Conservation (phyloP, 2,797 vertebrate species). For the Acropternis orthonyx region DNA sequence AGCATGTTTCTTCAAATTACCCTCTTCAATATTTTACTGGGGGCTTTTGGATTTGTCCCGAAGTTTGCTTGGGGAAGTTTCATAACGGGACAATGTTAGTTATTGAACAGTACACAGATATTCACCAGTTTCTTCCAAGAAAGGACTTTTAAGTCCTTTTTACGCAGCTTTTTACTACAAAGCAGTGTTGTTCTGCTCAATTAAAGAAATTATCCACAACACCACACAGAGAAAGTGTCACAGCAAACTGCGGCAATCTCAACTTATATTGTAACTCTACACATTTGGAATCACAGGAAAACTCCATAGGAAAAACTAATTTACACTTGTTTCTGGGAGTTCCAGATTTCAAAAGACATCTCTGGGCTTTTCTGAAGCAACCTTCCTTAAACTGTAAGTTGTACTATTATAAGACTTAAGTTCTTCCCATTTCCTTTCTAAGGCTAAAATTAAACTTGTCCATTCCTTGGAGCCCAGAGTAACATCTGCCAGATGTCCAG, state of each 20-base stretch:
- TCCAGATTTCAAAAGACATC: slow-evolving; percentile 31
- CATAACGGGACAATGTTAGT: neutral
- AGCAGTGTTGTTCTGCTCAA: neutral
- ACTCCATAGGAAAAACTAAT: neutral
- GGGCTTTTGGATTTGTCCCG: neutral
- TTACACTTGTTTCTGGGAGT: neutral
- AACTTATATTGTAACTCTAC: neutral
- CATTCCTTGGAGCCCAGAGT: slow-evolving; percentile 70
- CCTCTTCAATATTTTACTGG: neutral
- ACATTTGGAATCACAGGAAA: neutral
- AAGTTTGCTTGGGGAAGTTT: neutral
- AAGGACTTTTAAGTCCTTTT: neutral
- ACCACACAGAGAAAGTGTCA: neutral
- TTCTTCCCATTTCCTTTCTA: slow-evolving; percentile 77
- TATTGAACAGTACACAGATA: neutral
- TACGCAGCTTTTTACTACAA: neutral
- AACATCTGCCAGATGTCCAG: slow-evolving; percentile 77
- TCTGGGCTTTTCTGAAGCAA: slow-evolving; percentile 50
- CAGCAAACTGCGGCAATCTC: neutral
- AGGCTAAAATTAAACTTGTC: slow-evolving; percentile 76
- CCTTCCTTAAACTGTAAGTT: slow-evolving; percentile 65
- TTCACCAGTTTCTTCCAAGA: neutral
- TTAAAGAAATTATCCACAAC: neutral
- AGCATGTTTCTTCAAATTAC: neutral
- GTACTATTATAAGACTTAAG: slow-evolving; percentile 72